Evolutionary conservation across 2,797 vertebrate species (phyloP).

Genomic region (Linurgus olivaceus): DNA sequence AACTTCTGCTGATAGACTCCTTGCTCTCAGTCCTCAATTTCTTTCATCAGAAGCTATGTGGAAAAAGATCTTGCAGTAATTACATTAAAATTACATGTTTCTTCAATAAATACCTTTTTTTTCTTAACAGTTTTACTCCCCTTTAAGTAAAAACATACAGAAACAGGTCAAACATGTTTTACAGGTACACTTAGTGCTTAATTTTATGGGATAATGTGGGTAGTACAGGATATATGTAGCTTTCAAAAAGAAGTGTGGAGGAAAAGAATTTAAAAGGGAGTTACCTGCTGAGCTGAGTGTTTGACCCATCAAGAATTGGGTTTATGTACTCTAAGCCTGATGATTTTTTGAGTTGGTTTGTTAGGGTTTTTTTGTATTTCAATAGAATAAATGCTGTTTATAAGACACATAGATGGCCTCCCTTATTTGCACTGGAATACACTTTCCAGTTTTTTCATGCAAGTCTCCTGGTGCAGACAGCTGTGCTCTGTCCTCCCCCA

Average conservation of each 20-base stretch:
- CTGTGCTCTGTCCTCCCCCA: background rate
- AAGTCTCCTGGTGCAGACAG: background rate
- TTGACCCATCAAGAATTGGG: background rate
- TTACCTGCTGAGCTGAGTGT: background rate
- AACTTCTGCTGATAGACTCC: background rate
- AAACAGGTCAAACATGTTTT: slow-evolving; percentile 5
- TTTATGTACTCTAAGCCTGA: background rate
- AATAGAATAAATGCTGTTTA: background rate
- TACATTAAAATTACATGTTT: background rate
- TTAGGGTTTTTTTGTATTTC: background rate
- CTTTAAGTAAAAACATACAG: background rate
- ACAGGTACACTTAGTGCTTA: background rate
- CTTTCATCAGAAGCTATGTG: background rate
- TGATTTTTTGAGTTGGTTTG: background rate
- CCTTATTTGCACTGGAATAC: background rate
- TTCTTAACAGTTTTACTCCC: background rate
- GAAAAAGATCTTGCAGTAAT: background rate
- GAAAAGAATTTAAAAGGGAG: background rate
- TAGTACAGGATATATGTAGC: background rate
- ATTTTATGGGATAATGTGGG: background rate
- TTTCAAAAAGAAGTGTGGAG: background rate
- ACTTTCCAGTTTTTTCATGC: background rate
- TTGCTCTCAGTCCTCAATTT: background rate
- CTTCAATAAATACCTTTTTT: background rate
- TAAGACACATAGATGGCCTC: background rate